Percentiles rank a stretch among this genome's conserved stretches.
Conservation (phyloP, 64 coral and sea anemone genomes). For the Cladopsammia gracilis region DNA sequence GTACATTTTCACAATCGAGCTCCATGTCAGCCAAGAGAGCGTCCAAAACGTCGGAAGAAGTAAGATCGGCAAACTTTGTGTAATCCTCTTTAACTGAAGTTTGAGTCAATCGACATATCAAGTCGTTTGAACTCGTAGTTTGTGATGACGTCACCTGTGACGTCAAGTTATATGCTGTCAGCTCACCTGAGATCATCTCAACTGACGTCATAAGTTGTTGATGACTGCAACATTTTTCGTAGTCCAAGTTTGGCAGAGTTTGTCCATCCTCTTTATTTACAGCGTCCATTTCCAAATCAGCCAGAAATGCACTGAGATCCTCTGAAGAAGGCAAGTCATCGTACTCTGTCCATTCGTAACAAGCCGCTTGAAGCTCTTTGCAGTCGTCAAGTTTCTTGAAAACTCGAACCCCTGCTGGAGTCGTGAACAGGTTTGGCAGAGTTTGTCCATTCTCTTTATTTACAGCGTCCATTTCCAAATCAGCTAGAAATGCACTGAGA, state of each 20-base stretch:
- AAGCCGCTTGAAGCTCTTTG: too few species aligned
- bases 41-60: slow-evolving; percentile 13
- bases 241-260: background rate
- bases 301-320: slow-evolving; percentile 73
- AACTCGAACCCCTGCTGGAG: too few species aligned
- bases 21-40: too few species aligned
- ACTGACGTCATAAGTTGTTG: background rate
- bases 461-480: too few species aligned
- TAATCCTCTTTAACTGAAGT: too few species aligned
- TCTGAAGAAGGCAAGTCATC: slow-evolving; percentile 68
- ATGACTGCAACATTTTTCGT: background rate
- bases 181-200: background rate
- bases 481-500: too few species aligned
- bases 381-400: background rate
- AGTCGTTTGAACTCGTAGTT: background rate
- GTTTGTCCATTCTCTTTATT: too few species aligned
- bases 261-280: background rate
- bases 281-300: slow-evolving; percentile 38
- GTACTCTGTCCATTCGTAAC: background rate
- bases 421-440: too few species aligned
- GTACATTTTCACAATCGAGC: background rate
- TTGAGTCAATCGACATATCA: background rate
- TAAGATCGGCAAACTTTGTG: background rate
- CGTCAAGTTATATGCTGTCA: too few species aligned
- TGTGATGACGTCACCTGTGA: too few species aligned